Base-by-base conservation (phyloP, 2,797 vertebrate genomes). In the Sus cebifrons region DNA sequence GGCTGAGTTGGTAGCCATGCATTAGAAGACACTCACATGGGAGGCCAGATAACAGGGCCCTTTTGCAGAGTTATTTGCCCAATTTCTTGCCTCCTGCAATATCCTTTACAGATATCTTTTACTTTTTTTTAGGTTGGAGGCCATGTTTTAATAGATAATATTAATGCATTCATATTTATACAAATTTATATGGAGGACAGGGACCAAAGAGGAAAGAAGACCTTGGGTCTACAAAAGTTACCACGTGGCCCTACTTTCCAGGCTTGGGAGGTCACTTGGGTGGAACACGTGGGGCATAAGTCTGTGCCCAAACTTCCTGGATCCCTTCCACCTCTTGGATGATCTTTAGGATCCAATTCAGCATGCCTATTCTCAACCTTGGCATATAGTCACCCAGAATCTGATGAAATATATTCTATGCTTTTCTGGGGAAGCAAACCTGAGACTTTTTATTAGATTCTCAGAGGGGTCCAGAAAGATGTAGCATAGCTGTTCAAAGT, bases 61-160 rank as follows among this genome's bases (percentile, higher is more conserved):
- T 40, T 83, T 83, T 40, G 20, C 54, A 83, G 44, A 79, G 27
- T 65, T 70, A 70, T 75, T 70, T 71, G 16, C 54, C n/a, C 20
- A 68, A 16, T 54, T 62, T 62, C 70, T 92, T 17, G 1, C n/a
- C 16, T 49, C 25, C 32, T 73, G 9, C n/a, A 64, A 18, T 18
- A 71, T 17, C 40, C 14, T 21, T 49, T n/a, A 73, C 49, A 27
- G 9, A 54, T 83, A 18, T 3, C 18, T 67, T 75, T 68, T 82
- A 3, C 4, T 58, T 17, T 86, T 68, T 21, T 75, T 88, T 58
- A 75, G 21, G 16, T 89, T 36, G 56, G 73, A 58, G 21, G 64
- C 25, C 73, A 36, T 36, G 9, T 73, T 86, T 86, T 81, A 86
- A 27, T 71, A 86, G 58, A 73, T 86, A 86, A 73, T 81, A 81